Conservation (phyloP, 2,113 vertebrate species). For the Melozone crissalis region DNA sequence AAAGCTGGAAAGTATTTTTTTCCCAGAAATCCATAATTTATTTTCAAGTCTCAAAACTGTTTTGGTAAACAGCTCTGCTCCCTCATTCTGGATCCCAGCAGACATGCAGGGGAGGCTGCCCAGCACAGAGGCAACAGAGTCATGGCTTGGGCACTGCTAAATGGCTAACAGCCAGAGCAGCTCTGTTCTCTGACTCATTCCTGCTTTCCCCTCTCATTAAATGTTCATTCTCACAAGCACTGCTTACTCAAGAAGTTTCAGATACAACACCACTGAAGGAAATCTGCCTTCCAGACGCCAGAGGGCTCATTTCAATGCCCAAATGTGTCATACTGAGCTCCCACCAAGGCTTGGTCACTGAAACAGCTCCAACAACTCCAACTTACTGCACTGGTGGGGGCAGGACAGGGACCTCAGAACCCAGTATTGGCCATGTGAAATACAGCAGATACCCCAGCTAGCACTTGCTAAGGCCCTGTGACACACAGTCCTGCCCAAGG, state of each 20-base stretch:
- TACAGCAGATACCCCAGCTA: background rate
- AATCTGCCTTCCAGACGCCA: background rate
- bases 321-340: fast-evolving
- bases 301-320: background rate
- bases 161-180: background rate
- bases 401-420: background rate
- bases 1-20: background rate
- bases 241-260: background rate
- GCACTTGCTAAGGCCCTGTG: background rate
- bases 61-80: background rate
- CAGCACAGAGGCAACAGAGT: background rate
- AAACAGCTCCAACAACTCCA: background rate
- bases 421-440: background rate
- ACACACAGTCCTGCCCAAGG: background rate
- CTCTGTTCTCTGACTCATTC: background rate
- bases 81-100: background rate
- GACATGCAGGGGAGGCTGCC: background rate
- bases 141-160: background rate
- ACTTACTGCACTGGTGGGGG: background rate
- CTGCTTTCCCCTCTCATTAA: background rate
- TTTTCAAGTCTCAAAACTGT: background rate
- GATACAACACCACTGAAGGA: background rate
- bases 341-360: background rate
- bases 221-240: background rate
- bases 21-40: background rate